Percentiles rank a stretch among this genome's conserved stretches.
Conservation (phyloP, 2,888 invertebrate genomes). For the Schizaphis graminum region DNA sequence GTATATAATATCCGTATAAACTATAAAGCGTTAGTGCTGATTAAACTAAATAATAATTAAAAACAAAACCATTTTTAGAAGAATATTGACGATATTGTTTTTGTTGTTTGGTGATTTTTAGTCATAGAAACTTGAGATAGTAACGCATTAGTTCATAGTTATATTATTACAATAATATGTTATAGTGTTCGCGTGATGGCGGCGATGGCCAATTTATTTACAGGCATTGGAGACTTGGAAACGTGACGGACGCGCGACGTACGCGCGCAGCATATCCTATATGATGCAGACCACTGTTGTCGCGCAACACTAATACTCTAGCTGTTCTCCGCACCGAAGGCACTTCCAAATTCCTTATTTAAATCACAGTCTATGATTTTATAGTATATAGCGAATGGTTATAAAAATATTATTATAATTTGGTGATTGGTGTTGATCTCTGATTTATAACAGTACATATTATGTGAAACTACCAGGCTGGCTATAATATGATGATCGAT, state of each 20-base stretch:
- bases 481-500: not conserved
- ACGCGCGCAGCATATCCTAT: slow-evolving; percentile 36
- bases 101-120: not conserved
- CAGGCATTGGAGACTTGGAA: not conserved
- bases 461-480: not conserved
- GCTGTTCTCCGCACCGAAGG: not conserved
- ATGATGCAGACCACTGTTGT: not conserved
- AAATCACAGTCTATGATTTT: not conserved
- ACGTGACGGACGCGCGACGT: slow-evolving; percentile 42
- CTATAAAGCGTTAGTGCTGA: not conserved
- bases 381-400: not conserved
- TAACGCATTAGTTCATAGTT: not conserved
- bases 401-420: not conserved
- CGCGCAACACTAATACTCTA: not conserved
- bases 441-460: not conserved
- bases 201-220: not conserved
- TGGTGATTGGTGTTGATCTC: not conserved
- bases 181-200: not conserved
- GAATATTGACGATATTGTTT: not conserved
- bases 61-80: not conserved
- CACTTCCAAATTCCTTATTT: slow-evolving; percentile 25
- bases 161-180: not conserved
- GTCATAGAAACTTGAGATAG: not conserved
- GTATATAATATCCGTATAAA: not conserved
- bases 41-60: not conserved